Conservation (phyloP, 2,113 vertebrate species). For the Crotalus tigris region DNA sequence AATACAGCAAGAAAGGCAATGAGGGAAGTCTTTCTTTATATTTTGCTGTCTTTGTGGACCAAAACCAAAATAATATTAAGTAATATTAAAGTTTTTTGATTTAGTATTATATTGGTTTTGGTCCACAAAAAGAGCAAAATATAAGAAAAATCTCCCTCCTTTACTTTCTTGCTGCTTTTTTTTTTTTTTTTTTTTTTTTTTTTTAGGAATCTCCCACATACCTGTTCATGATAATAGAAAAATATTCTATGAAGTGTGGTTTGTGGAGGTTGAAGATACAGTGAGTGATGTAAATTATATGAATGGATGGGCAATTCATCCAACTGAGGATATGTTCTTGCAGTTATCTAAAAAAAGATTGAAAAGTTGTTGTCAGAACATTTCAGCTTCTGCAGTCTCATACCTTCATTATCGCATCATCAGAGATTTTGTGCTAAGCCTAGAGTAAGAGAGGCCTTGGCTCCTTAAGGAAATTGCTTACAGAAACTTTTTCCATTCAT, state of each 20-base stretch:
- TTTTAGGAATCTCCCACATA: neutral
- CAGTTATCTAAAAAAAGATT: neutral
- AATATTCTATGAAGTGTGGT: neutral
- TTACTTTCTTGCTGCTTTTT: neutral
- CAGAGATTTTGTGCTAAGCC: neutral
- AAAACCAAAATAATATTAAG: neutral
- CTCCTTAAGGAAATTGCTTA: neutral
- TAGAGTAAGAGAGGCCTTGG: rapidly evolving
- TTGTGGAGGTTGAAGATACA: neutral
- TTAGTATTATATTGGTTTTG: neutral
- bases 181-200: neutral
- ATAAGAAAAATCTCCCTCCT: neutral
- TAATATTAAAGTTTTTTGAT: neutral
- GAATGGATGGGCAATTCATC: neutral
- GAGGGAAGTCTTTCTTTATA: neutral
- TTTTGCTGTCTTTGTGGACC: no score
- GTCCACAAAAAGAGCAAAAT: neutral
- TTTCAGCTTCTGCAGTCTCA: neutral
- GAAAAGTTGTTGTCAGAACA: neutral
- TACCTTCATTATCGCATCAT: neutral
- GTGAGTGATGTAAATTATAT: neutral
- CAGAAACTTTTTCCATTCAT: neutral
- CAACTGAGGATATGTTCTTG: neutral
- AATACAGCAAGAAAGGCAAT: neutral
- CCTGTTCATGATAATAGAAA: neutral